Evolutionary conservation across 2,888 invertebrate genomes (phyloP), one percentile per base, ranked within the genome.

Genomic region (Blastobasis adustella): DNA sequence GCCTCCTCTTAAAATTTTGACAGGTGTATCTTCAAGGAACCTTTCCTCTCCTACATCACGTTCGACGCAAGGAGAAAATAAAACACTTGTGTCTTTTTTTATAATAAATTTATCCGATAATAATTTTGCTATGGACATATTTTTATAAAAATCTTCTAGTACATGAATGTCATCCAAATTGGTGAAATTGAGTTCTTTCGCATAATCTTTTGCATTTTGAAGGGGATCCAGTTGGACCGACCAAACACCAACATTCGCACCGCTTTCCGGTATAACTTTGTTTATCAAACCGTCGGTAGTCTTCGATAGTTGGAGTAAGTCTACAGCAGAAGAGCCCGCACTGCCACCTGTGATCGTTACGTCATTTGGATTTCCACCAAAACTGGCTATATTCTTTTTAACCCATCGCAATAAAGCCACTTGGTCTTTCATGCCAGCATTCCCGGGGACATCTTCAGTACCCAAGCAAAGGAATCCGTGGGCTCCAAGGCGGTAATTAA

Each of bases 341-440:
- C 76, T 76, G 9, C 51, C 66, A 0, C 79, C 79, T 7, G 52
- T 57, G 8, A 79, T 50, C 0, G 79, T 76, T 0, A 79, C 67
- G 44, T 79, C 76, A 45, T 70, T 49, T 38, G 79, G 73, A 49
- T 79, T 73, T 5, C 78, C 79, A 0, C 79, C 74, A 38, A 72
- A 79, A 7, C 50, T 65, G 0, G 63, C 71, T 4, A 79, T 79
- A 46, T 79, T 76, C n/a, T 64, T 62, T 10, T 72, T 58, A 3
- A 79, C 73, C 79, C 79, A 79, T 0, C 66, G 67, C n/a, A 79
- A 53, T 1, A 71, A 52, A 0, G 69, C 71, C 2, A 79, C 63
- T 54, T 74, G 74, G 46, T 77, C 75, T 49, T 74, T 76, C 66
- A 75, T 62, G 0, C 73, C 74, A 5, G 69, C 75, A 42, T 79